Evolutionary conservation across 2,113 vertebrate genomes (phyloP).

Genomic region (Thalassarche chlororhynchos): DNA sequence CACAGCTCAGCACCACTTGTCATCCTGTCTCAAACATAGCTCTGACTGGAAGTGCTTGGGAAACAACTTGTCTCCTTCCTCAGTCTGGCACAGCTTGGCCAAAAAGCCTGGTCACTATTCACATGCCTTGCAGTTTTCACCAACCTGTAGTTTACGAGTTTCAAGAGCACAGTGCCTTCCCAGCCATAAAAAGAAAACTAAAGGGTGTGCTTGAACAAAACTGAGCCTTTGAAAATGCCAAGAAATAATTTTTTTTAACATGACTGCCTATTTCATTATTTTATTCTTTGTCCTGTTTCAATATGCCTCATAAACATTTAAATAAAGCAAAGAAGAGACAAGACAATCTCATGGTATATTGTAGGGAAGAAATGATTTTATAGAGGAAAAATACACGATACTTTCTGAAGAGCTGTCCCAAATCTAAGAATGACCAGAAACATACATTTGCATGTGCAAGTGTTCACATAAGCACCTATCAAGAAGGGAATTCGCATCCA

Average conservation of each 20-base stretch:
- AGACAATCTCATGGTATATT: background rate
- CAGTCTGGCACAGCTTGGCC: background rate
- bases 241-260: background rate
- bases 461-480: background rate
- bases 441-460: background rate
- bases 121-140: background rate
- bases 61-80: background rate
- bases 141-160: background rate
- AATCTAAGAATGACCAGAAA: background rate
- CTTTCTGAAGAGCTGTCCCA: background rate
- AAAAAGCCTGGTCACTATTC: constrained; percentile 3
- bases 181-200: constrained; percentile 6
- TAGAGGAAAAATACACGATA: background rate
- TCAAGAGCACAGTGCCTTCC: background rate
- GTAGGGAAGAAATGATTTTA: background rate
- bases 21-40: background rate
- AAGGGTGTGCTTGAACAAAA: constrained; percentile 42
- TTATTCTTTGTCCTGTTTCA: background rate
- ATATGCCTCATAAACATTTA: background rate
- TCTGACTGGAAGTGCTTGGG: background rate
- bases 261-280: background rate
- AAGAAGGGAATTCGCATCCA: background rate
- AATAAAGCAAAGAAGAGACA: background rate
- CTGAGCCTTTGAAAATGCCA: constrained; percentile 10
- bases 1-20: background rate